Conservation (phyloP, 2,113 vertebrate genomes). For the Lepidothrix coronata region DNA sequence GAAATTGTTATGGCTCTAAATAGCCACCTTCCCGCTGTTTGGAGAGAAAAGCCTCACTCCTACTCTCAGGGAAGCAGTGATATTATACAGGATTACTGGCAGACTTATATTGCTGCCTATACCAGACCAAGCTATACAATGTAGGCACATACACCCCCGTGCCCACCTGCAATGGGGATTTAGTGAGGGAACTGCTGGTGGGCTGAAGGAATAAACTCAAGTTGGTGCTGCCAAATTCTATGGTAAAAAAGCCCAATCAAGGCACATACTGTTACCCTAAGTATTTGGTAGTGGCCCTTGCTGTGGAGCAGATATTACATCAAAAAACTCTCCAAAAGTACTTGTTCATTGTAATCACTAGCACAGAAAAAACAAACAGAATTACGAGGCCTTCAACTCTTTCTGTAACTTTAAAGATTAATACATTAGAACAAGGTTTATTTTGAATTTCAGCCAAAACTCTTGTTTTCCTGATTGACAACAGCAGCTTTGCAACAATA, state of each 20-base stretch:
- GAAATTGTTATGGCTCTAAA: slow-evolving; percentile 45
- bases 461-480: not conserved
- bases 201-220: not conserved
- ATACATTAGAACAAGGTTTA: not conserved
- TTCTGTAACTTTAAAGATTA: not conserved
- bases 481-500: not conserved
- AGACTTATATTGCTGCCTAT: not conserved
- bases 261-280: not conserved
- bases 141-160: accelerated
- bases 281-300: not conserved
- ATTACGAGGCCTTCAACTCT: not conserved
- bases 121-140: not conserved
- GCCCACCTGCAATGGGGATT: not conserved
- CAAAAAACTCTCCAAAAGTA: not conserved
- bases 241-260: not conserved
- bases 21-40: slow-evolving; percentile 31
- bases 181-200: not conserved
- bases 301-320: not conserved
- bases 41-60: slow-evolving; percentile 1
- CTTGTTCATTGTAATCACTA: not conserved
- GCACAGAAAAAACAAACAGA: not conserved
- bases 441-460: not conserved
- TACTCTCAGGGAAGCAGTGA: not conserved
- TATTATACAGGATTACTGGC: not conserved
- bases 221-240: not conserved